Evolutionary conservation across 2,888 invertebrate genomes (phyloP).

Genomic region (Pollenia amentaria): DNA sequence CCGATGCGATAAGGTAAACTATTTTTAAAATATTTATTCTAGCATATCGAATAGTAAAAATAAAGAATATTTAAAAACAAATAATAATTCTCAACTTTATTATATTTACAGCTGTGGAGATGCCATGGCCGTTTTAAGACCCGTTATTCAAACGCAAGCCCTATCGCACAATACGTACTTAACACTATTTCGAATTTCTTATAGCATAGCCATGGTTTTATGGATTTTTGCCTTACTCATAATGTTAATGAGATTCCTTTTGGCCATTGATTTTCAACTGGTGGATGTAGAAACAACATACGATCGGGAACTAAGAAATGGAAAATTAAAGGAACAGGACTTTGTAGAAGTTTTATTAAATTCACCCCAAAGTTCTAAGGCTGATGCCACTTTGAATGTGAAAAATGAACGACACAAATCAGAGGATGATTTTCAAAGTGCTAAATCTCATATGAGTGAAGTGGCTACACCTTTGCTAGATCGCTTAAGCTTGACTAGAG

Average conservation of each 20-base stretch:
- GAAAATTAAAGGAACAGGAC: slow-evolving; percentile 62
- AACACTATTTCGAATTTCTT: slow-evolving; percentile 78
- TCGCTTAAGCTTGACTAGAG: slow-evolving; percentile 44
- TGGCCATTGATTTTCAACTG: slow-evolving; percentile 81
- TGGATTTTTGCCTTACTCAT: slow-evolving; percentile 80
- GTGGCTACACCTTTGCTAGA: slow-evolving; percentile 78
- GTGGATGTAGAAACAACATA: slow-evolving; percentile 80
- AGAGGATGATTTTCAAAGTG: slow-evolving; percentile 82
- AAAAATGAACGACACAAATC: slow-evolving; percentile 76
- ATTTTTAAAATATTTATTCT: background rate
- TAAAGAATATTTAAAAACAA: too few species aligned
- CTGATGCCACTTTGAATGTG: slow-evolving; percentile 2
- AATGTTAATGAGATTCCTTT: slow-evolving; percentile 80
- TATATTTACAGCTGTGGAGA: slow-evolving; percentile 78
- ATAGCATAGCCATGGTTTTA: slow-evolving; percentile 78
- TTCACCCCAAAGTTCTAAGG: slow-evolving; percentile 75
- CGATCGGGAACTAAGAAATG: slow-evolving; percentile 70
- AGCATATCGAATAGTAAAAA: background rate
- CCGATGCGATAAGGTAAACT: slow-evolving; percentile 78
- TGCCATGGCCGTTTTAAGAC: slow-evolving; percentile 80
- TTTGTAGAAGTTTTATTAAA: slow-evolving; percentile 76
- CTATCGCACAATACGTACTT: slow-evolving; percentile 79
- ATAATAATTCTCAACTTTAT: slow-evolving; percentile 4
- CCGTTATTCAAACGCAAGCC: slow-evolving; percentile 78
- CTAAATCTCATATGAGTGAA: slow-evolving; percentile 81